Conservation (phyloP, 2,888 invertebrate genomes). For the Diaphora mendica region DNA sequence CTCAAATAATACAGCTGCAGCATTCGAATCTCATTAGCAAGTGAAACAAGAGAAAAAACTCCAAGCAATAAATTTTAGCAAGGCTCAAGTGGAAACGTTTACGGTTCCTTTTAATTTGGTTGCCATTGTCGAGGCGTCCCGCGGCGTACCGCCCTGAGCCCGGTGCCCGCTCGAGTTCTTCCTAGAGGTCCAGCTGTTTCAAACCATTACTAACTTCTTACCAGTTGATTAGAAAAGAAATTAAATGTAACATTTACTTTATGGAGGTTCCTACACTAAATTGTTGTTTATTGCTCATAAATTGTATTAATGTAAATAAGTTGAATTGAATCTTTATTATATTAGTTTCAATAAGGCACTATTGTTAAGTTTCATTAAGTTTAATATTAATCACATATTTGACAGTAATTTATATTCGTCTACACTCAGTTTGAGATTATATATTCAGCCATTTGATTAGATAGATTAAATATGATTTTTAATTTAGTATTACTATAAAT, state of each 20-base stretch:
- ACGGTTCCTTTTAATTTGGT: constrained; percentile 86
- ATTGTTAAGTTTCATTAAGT: constrained; percentile 21
- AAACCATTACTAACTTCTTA: constrained; percentile 80
- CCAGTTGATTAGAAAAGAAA: constrained; percentile 80
- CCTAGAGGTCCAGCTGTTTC: constrained; percentile 82
- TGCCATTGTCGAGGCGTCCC: constrained; percentile 83
- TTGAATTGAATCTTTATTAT: constrained; percentile 13
- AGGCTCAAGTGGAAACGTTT: constrained; percentile 84
- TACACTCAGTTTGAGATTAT: neutral
- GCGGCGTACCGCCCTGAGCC: constrained; percentile 74
- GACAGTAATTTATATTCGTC: neutral
- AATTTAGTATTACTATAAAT: neutral
- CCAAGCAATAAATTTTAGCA: constrained; percentile 84
- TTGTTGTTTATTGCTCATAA: constrained; percentile 31
- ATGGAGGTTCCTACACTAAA: constrained; percentile 20
- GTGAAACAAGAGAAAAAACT: constrained; percentile 82
- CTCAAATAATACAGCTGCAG: constrained; percentile 79
- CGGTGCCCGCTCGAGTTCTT: constrained; percentile 68
- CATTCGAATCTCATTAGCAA: constrained; percentile 85
- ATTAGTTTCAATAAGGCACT: constrained; percentile 3
- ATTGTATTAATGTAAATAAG: constrained; percentile 18
- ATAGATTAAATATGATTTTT: neutral
- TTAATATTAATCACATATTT: neutral
- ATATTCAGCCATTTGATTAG: neutral
- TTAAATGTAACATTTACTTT: constrained; percentile 66